Percentiles rank a stretch among this genome's conserved stretches.
These are phyloP conservation scores for Pollicipes pollicipes DNA, from an alignment of 1,140 invertebrate species.

Conservation along the genomic window DNA sequence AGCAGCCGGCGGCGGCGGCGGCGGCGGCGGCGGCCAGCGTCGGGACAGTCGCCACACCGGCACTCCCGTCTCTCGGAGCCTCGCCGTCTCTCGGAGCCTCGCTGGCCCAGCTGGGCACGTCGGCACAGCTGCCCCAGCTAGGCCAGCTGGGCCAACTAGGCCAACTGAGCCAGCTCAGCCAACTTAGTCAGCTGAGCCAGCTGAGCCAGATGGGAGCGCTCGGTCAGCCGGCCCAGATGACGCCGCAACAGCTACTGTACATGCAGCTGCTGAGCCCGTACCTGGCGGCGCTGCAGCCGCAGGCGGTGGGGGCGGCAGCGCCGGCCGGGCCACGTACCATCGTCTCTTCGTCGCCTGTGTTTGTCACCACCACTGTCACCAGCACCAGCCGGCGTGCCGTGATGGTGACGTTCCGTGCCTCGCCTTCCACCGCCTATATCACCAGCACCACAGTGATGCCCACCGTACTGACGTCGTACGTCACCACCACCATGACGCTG, in stretches of 20 bases:
- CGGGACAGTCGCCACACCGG: constrained; percentile 18
- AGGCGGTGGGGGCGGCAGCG: constrained; percentile 19
- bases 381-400: constrained; percentile 61
- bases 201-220: constrained; percentile 22
- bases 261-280: constrained; percentile 47
- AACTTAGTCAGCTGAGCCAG: constrained; percentile 26
- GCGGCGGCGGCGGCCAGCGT: constrained; percentile 24
- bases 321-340: constrained; percentile 44
- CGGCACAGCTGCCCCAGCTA: neutral
- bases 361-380: constrained; percentile 57
- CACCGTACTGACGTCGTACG: constrained; percentile 57
- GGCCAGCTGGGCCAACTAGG: neutral
- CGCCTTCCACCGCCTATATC: constrained; percentile 67
- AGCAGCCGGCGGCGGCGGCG: constrained; percentile 18
- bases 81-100: neutral
- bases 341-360: constrained; percentile 57
- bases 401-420: constrained; percentile 70
- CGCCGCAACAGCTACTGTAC: constrained; percentile 51
- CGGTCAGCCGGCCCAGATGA: constrained; percentile 48
- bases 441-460: constrained; percentile 68
- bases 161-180: neutral
- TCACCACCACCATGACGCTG: constrained; percentile 54
- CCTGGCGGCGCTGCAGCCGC: constrained; percentile 28
- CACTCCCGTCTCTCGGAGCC: constrained; percentile 6
- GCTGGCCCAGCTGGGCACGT: neutral